Base-by-base conservation (phyloP, 2,888 invertebrate genomes). In the Drosophila kanekoi region DNA sequence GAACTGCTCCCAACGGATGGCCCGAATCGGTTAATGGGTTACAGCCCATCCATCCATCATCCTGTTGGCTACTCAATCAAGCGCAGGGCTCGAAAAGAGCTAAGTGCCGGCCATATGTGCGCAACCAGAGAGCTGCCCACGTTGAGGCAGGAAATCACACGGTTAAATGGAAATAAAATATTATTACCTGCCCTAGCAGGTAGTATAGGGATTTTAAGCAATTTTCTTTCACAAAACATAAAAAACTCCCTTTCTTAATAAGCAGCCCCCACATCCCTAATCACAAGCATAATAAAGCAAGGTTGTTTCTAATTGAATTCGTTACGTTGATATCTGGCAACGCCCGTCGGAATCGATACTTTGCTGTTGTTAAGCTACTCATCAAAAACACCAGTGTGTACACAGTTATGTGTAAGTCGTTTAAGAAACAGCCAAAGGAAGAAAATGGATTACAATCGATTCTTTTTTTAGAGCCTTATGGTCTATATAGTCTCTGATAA, bases 61-160 rank as follows among this genome's bases (percentile, higher is more conserved):
- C 61, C 66, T 60, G 54, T 44, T 40, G 61, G 53, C 54, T 37
- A 56, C 48, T 82, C 75, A 70, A 74, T 74, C 85, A 74, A 63
- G 41, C 43, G 18, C 40, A 54, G 14, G 49, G 40, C 57, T 47
- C 13, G 10, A 35, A n/a, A 14, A 16, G 16, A 43, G 33, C n/a
- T 3, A 13, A 43, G 10, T 32, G 18, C 14, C 6, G 35, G 16
- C 49, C 61, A 63, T 33, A 60, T 63, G 49, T 60, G 41, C 23
- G 14, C 45, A 13, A 11, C 45, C 11, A 35, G 33, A 57, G 23
- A 23, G 18, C n/a, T n/a, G n/a, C n/a, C 1, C 11, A 6, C 13
- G 20, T 28, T 16, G 10, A n/a, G 16, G 14, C 52, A 51, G 37
- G 14, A 65, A 62, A 62, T 63, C 63, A 35, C 14, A 18, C 18